Conservation (phyloP, 2,888 invertebrate species). For the Adela reaumurella region DNA sequence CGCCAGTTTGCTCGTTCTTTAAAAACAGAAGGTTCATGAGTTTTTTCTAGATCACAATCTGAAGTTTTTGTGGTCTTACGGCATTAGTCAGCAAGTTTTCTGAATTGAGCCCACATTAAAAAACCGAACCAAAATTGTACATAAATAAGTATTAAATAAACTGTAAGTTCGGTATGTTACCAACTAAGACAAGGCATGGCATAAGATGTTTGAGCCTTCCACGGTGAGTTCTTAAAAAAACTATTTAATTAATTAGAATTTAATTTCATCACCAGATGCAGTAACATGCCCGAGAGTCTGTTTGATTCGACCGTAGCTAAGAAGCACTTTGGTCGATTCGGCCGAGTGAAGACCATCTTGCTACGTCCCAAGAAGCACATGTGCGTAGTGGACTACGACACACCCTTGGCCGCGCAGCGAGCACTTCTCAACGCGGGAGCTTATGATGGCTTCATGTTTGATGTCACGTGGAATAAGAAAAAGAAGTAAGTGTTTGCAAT, state of each 20-base stretch:
- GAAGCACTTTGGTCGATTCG: conserved; percentile 69
- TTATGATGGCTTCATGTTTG: conserved; percentile 61
- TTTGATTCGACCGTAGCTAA: conserved; percentile 59
- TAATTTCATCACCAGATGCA: conserved; percentile 54
- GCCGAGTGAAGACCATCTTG: conserved; percentile 62
- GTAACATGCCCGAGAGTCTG: conserved; percentile 61
- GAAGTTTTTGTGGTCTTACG: too few species aligned
- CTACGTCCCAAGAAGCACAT: conserved; percentile 60
- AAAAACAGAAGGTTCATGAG: too few species aligned
- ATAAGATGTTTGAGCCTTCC: background rate
- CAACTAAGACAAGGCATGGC: too few species aligned
- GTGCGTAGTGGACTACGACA: conserved; percentile 69
- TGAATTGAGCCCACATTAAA: too few species aligned
- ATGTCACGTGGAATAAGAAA: conserved; percentile 50
- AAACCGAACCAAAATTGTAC: too few species aligned
- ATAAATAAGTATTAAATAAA: too few species aligned
- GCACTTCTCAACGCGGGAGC: conserved; percentile 60
- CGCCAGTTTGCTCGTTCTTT: too few species aligned
- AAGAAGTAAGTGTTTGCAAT: conserved; percentile 29
- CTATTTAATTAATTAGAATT: conserved; percentile 4
- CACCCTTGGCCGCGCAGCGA: conserved; percentile 51
- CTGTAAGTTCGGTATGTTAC: too few species aligned
- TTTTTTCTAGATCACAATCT: too few species aligned
- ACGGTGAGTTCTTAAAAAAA: conserved; percentile 1
- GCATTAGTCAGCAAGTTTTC: too few species aligned